Evolutionary conservation across 1,140 invertebrate genomes (phyloP).

Genomic region (Cydia splendana): DNA sequence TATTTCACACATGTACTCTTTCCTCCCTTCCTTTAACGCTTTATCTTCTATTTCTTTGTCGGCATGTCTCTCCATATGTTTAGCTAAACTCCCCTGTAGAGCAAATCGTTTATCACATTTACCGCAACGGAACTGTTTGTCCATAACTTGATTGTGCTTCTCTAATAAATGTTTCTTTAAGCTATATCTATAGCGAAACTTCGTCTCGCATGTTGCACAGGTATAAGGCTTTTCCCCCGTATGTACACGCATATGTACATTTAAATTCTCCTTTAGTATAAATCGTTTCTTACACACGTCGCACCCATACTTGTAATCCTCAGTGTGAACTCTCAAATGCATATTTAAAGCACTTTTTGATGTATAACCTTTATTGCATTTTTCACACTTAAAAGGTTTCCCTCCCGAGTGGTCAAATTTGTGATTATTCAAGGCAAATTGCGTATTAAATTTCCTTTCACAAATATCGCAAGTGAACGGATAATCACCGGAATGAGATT

Average conservation of each 20-base stretch:
- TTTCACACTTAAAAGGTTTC: background rate
- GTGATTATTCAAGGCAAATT: background rate
- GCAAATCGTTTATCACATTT: background rate
- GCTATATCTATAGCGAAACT: background rate
- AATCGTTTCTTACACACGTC: constrained; percentile 1
- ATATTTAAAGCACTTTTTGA: constrained; percentile 1
- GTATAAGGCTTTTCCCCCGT: constrained; percentile 7
- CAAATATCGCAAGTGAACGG: constrained; percentile 2
- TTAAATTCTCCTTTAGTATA: background rate
- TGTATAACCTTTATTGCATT: background rate
- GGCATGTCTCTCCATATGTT: background rate
- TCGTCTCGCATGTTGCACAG: background rate
- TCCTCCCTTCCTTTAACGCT: background rate
- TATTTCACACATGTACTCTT: constrained; percentile 5
- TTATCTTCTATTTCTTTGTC: background rate
- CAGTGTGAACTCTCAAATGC: background rate
- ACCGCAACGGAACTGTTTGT: background rate
- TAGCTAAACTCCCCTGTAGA: background rate
- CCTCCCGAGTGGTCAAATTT: constrained; percentile 1
- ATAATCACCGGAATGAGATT: background rate
- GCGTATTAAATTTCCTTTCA: constrained; percentile 8
- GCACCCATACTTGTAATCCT: background rate
- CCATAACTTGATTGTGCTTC: background rate
- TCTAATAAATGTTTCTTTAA: constrained; percentile 9
- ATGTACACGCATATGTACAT: background rate